Base-by-base conservation (phyloP, 2,797 vertebrate genomes). In the Masticophis lateralis region DNA sequence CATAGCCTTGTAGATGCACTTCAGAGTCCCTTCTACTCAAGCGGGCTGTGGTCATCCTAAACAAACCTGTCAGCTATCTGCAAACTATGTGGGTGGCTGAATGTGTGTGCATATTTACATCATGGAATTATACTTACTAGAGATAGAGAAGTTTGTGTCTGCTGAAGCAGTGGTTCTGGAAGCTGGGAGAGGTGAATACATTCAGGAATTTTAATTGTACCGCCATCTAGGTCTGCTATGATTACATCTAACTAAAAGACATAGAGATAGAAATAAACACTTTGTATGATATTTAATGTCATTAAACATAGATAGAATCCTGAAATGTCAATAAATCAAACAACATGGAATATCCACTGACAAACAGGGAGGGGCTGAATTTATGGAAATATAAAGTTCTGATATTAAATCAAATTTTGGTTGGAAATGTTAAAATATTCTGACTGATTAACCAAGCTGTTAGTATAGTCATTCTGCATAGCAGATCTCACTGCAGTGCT, bases 171-270 rank as follows among this genome's bases (percentile, higher is more conserved):
- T 74, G 99, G 99, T 96, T 99, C 99, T 57, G 99, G 99, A 57
- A 99, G 98, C 91, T 98, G 97, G 91, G 99, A 99, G 91, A 99
- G 98, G 96, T 99, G 99, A 97, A 99, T 99, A 96, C 99, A 99
- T 98, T 99, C 99, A 20, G 99, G 99, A 97, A 99, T 98, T 98
- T 99, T 99, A 97, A 99, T 99, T 91, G 99, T 99, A 96, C 99
- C 99, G 96, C 99, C 99, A 96, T 99, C 99, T 97, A 99, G 97
- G 97, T 99, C 99, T 92, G 99, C 99, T 96, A 99, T 99, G 95
- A 99, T 99, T 96, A 99, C 99, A 97, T 99, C 99, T 97, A 99
- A 98, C 99, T 99, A 97, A 86, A 98, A 97, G 86, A 95, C 79
- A 96, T 3, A 94, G 92, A 94, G 27, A 94, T 83, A 96, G 1